Evolutionary conservation across 2,888 invertebrate species (phyloP), one percentile per base, ranked within the genome.

Genomic region (Anodontia alba): DNA sequence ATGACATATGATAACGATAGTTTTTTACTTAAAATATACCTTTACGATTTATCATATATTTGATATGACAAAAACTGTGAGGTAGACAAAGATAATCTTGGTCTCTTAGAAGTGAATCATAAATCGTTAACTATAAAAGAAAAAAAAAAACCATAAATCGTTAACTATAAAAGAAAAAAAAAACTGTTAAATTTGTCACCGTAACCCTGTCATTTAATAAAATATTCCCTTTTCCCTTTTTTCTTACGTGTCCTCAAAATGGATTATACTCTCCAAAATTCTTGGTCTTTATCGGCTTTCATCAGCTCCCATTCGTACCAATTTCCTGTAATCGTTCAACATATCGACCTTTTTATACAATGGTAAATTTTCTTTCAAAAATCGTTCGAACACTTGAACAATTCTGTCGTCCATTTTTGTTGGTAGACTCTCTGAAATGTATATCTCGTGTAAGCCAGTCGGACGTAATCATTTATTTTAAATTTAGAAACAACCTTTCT

Each of bases 381-480:
- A 75, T 62, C 81, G 38, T 15, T 73, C n/a, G n/a, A 31, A 36
- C 17, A 80, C 69, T 57, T 77, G 67, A 83, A 83, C 15, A 75
- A 42, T 70, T 83, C 83, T 8, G 36, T 62, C 12, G 83, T 83
- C 80, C 77, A 83, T 72, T 80, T 83, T 33, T 83, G 80, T 31
- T 76, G 73, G 70, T 84, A 84, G 33, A 78, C 80, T 54, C 78
- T 75, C 68, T 80, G 78, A 72, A 84, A 84, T n/a, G 76, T 67
- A 23, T 78, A 57, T 68, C 68, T 78, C 1, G 43, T 31, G 36
- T 75, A 72, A 26, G 80, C 62, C 29, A 83, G 43, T 43, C 83
- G 46, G 17, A 83, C 83, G 7, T 49, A 31, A 69, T 80, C 83
- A 1, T 71, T 76, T 12, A 76, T 57, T 67, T 78, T 68, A 46